phyloP scores from a whole-genome alignment of 2,888 invertebrate species.

The Germaria angustata region DNA sequence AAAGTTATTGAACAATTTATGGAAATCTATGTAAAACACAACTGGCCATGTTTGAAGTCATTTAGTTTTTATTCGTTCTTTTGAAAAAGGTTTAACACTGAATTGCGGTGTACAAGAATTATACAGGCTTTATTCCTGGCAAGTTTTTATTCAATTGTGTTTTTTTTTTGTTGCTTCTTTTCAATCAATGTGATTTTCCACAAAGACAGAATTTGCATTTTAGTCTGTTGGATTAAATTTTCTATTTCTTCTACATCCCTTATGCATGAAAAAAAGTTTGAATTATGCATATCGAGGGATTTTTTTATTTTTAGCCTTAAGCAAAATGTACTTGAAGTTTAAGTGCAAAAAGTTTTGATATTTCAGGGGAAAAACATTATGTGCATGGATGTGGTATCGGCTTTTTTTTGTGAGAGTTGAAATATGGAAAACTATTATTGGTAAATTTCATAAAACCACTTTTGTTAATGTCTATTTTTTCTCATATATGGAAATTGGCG shows the following conservation, averaged over 20 bases:
- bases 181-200: slow-evolving; percentile 17
- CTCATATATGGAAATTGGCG: slow-evolving; percentile 9
- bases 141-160: neutral
- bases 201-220: slow-evolving; percentile 42
- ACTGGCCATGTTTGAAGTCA: slow-evolving; percentile 40
- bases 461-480: neutral
- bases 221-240: slow-evolving; percentile 33
- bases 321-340: slow-evolving; percentile 22
- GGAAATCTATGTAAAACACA: slow-evolving; percentile 54
- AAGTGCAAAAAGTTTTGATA: slow-evolving; percentile 30
- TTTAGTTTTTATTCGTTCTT: slow-evolving; percentile 35
- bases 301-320: slow-evolving; percentile 1
- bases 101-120: slow-evolving; percentile 28
- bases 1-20: slow-evolving; percentile 58
- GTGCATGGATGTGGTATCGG: neutral
- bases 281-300: slow-evolving; percentile 25
- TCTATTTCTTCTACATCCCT: neutral
- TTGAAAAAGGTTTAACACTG: slow-evolving; percentile 37
- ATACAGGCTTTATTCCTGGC: slow-evolving; percentile 7
- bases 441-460: neutral
- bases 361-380: neutral
- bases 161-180: neutral
- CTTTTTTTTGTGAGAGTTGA: neutral
- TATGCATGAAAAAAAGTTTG: neutral
- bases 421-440: neutral